Percentiles rank a stretch among this genome's conserved stretches.
These are phyloP conservation scores for Anser cygnoides DNA, from an alignment of 2,113 vertebrate species.

Conservation along the genomic window DNA sequence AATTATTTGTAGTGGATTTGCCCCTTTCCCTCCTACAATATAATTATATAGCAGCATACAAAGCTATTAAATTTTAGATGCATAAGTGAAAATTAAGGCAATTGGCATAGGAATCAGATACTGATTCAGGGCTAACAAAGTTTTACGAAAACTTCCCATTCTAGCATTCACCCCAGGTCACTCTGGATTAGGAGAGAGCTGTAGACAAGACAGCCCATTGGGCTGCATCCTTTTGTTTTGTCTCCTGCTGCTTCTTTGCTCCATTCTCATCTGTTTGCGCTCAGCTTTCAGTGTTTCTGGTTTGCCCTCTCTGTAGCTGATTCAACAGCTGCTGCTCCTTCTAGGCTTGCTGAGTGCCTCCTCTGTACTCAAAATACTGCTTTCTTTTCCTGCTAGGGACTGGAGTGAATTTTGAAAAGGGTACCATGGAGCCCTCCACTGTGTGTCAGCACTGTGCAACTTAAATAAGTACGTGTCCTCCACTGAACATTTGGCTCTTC, in stretches of 20 bases:
- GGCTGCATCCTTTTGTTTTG: not conserved
- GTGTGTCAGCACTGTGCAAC: conserved; percentile 39
- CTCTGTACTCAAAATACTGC: not conserved
- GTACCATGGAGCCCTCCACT: not conserved
- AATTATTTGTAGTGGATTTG: not conserved
- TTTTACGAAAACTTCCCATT: not conserved
- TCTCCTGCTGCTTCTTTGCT: not conserved
- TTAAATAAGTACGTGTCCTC: not conserved
- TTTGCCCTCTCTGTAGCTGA: not conserved
- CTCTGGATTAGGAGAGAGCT: not conserved
- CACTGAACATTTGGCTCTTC: not conserved
- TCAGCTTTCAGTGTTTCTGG: conserved; percentile 4
- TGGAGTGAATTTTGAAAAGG: not conserved
- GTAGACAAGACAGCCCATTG: not conserved
- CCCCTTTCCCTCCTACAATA: not conserved
- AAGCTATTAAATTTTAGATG: not conserved
- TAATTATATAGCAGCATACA: not conserved
- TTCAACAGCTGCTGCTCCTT: conserved; percentile 4
- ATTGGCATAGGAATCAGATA: not conserved
- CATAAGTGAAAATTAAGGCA: not conserved
- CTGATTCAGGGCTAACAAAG: not conserved
- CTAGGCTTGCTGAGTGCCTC: not conserved
- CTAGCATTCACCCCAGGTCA: not conserved
- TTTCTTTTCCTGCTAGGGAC: not conserved
- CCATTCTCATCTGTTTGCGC: not conserved